phyloP scores from a whole-genome alignment of 1,140 invertebrate species.

The Anoplophora glabripennis region DNA sequence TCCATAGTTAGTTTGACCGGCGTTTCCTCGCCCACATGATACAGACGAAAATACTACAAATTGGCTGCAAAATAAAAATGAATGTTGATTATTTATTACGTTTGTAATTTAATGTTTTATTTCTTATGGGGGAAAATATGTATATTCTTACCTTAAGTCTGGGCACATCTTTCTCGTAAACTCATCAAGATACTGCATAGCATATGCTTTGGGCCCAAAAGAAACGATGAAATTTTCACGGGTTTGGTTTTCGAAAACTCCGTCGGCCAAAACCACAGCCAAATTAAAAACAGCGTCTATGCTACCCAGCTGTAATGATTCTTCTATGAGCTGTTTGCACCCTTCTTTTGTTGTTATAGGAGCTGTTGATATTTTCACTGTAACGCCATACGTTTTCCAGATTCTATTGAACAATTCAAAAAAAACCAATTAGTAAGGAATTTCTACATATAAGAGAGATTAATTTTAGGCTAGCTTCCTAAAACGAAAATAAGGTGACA shows the following conservation, averaged over 20 bases:
- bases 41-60: too few species aligned
- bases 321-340: constrained; percentile 56
- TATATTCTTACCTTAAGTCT: too few species aligned
- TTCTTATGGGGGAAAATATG: not conserved
- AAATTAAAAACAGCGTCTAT: constrained; percentile 76
- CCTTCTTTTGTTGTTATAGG: constrained; percentile 51
- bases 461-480: too few species aligned
- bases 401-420: constrained; percentile 27
- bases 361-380: constrained; percentile 50
- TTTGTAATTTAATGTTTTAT: too few species aligned
- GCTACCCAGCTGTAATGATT: constrained; percentile 57
- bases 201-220: constrained; percentile 52
- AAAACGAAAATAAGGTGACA: too few species aligned
- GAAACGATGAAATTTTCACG: constrained; percentile 50
- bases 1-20: constrained; percentile 53
- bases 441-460: too few species aligned
- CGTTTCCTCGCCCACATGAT: too few species aligned
- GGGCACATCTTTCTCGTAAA: constrained; percentile 70
- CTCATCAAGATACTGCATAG: constrained; percentile 25
- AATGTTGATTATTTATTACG: too few species aligned
- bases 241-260: constrained; percentile 54
- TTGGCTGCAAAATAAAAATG: too few species aligned
- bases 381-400: constrained; percentile 57
- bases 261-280: constrained; percentile 62
- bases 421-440: not conserved